Percentiles rank a stretch among this genome's conserved stretches.
Evolutionary conservation across 1,140 invertebrate species (phyloP).

Genomic region (Trichomalopsis sarcophagae): DNA sequence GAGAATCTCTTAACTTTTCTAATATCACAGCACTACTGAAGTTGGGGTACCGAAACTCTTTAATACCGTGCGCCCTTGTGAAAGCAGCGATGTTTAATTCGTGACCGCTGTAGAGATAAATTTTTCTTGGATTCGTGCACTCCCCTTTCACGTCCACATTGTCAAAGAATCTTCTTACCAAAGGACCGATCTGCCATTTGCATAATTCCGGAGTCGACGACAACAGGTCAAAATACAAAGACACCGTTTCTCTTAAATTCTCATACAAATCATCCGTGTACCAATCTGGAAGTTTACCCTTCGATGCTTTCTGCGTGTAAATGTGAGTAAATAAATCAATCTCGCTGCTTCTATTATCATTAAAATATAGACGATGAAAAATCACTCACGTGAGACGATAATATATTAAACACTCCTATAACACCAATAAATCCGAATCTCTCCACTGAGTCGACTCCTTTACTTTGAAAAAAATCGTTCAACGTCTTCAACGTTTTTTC

Average conservation of each 20-base stretch:
- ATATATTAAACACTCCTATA: neutral
- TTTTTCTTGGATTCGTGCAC: neutral
- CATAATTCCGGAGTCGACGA: neutral
- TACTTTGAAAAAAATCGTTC: neutral
- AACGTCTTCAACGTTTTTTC: neutral
- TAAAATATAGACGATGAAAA: neutral
- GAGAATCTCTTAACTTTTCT: slow-evolving; percentile 38
- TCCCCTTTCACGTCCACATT: neutral
- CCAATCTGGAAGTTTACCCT: slow-evolving; percentile 31
- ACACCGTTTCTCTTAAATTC: neutral
- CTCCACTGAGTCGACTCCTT: neutral
- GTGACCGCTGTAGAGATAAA: slow-evolving; percentile 42
- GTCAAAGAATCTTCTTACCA: neutral
- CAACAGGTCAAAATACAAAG: neutral
- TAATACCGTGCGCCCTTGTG: neutral
- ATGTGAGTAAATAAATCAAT: too few relatives aligned
- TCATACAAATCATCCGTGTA: slow-evolving; percentile 7
- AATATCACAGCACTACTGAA: slow-evolving; percentile 27
- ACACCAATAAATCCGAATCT: neutral
- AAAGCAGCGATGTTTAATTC: slow-evolving; percentile 18
- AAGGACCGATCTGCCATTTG: slow-evolving; percentile 7
- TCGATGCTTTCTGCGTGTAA: neutral
- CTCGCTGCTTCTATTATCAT: too few relatives aligned
- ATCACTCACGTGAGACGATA: neutral
- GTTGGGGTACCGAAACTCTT: slow-evolving; percentile 17